Evolutionary conservation across 1,140 invertebrate species (phyloP), one percentile per base, ranked within the genome.

Genomic region (Ostrea edulis): DNA sequence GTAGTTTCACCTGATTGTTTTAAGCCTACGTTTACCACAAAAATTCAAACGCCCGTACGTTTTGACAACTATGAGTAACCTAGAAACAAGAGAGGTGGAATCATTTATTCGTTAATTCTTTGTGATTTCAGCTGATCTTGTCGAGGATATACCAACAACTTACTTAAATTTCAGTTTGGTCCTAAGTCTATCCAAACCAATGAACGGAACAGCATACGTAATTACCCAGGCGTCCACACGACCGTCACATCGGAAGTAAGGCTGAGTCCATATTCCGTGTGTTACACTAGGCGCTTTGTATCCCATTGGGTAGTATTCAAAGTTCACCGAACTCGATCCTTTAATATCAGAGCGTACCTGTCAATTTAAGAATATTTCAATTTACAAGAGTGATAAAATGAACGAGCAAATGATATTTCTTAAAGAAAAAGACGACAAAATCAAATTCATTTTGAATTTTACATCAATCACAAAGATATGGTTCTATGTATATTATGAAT

Each of bases 161-260:
- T 53, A 86, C 85, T 77, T 86, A 29, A 86, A 86, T 81, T 86
- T 52, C 8, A 71, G 51, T 86, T 51, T 53, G 8, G 62, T 77
- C 22, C 85, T 52, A 8, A 86, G 52, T 25, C 54, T 20, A 94
- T 99, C 98, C 97, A 97, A 98, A 85, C 98, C 98, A 94, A 99
- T 99, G 96, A 99, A 99, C 82, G 98, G 98, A 87, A 97, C 97
- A 82, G 97, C 97, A 96, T 99, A 99, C 65, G 97, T 98, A 90
- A 99, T 97, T 91, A 99, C 96, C 98, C 98, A 99, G 95, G 98
- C 97, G 92, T 98, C 97, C 82, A 95, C 93, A 35, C 95, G 97
- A 55, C 98, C 98, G 91, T 97, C 96, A 95, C 98, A 99, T 95
- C 99, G 98, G 94, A 97, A 99, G 93, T 98, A 98, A 4, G 98